Evolutionary conservation across 2,888 invertebrate species (phyloP), one percentile per base, ranked within the genome.

Genomic region (Meteorus colon): DNA sequence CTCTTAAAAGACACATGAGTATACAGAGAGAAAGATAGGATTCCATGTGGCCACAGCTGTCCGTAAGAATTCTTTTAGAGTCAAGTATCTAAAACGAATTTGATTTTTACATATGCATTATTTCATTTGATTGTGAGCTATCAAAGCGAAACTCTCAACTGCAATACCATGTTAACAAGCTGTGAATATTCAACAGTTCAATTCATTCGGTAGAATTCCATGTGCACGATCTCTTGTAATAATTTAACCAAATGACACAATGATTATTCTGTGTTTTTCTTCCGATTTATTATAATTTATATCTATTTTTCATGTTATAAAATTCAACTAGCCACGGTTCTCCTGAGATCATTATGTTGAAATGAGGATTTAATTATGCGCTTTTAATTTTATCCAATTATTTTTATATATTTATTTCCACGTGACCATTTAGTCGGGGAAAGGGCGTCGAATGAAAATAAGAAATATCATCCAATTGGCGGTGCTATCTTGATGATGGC

Each of bases 31-130:
- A 84, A 75, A 77, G 84, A 85, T 84, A 83, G 84, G 87, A 84
- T 85, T 85, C 86, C 88, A 88, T 88, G 86, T 88, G 88, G 84
- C 82, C 81, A 80, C 88, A 88, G 87, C 88, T 88, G 88, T 84
- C 81, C 83, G 19, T n/a, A 81, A 78, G 83, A 82, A 81, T 83
- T 82, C 82, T 41, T 70, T 66, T 74, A 74, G 24, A 51, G 16
- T 66, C 69, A 59, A 67, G n/a, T 24, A 45, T 41, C 73, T 60
- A 45, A 55, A 41, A 51, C 34, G 29, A 62, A 62, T 55, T 6
- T 55, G n/a, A 55, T 55, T 55, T 8, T 19, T 55, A 19, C 1
- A 19, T 55, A 41, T 41, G 12, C 8, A 41, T 2, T 41, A 41
- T 41, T 41, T 41, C 41, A 41, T 41, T 10, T 12, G 0, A 41